Evolutionary conservation across 2,888 invertebrate genomes (phyloP).

Genomic region (Thymelicus lineola): DNA sequence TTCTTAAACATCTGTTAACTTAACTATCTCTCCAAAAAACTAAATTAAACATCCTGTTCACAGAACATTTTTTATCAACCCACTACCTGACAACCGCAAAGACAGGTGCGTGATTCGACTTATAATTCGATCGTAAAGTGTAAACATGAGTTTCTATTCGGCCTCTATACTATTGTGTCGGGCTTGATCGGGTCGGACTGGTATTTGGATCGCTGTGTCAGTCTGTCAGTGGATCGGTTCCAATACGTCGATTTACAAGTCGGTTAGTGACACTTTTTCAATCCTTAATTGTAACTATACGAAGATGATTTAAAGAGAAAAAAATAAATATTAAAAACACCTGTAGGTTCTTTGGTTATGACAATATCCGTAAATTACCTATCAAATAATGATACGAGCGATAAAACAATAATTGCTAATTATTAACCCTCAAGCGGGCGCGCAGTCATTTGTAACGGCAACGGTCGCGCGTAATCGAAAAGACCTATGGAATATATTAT

Average conservation of each 20-base stretch:
- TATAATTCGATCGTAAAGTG: slow-evolving; percentile 12
- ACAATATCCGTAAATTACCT: too few species aligned
- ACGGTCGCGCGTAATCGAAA: too few species aligned
- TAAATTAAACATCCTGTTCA: slow-evolving; percentile 35
- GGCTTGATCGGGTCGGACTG: not conserved
- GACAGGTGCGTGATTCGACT: slow-evolving; percentile 35
- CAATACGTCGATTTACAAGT: slow-evolving; percentile 8
- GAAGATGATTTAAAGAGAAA: too few species aligned
- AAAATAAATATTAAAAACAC: too few species aligned
- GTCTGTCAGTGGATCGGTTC: slow-evolving; percentile 32
- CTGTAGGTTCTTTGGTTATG: too few species aligned
- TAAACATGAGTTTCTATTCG: slow-evolving; percentile 31
- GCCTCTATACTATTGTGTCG: slow-evolving; percentile 31
- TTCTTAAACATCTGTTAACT: too few species aligned
- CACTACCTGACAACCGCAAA: slow-evolving; percentile 22
- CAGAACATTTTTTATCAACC: slow-evolving; percentile 30
- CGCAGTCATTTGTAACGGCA: too few species aligned
- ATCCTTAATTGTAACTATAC: too few species aligned
- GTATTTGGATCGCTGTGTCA: slow-evolving; percentile 26
- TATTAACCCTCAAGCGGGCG: too few species aligned
- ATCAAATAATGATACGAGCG: too few species aligned
- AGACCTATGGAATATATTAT: too few species aligned
- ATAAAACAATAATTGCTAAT: too few species aligned
- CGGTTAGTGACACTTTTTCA: not conserved
- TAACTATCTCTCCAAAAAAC: slow-evolving; percentile 1